Evolutionary conservation across 2,113 vertebrate genomes (phyloP), one percentile per base, ranked within the genome.

Genomic region (Cyprinodon brontotheroides): DNA sequence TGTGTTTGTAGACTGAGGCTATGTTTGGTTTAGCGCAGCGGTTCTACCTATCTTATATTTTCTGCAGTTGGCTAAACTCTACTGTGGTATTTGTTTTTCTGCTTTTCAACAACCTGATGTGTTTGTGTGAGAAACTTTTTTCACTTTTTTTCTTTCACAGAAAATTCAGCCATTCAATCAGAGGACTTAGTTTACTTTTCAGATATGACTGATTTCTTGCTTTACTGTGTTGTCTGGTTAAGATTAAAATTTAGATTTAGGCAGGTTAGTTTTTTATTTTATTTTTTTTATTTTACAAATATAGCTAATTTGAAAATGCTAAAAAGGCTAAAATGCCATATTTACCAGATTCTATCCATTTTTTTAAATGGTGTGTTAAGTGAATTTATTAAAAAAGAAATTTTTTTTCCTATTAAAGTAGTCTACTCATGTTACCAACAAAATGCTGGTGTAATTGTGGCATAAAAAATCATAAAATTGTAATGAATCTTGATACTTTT

Each of bases 81-180:
- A 3, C 17, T 0, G 9, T 29, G 11, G 17, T n/a, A n/a, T 78
- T 75, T 75, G 37, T 72, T 75, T 74, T 70, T 45, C 17, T 14
- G 69, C 70, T 38, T 40, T 37, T 72, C 75, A 45, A 70, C 77
- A 74, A 72, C 69, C 61, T 75, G 67, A 69, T 11, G 43, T 69
- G 36, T 79, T 81, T 74, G 72, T 68, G 70, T 83, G 65, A 60
- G 72, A 80, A 89, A 79, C 68, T 53, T 48, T 53, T 59, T 74
- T 2, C 2, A 61, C 36, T 47, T 22, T 2, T 2, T 78, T 85
- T 78, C 72, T 62, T 70, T 68, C 48, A 12, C 36, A 8, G 15
- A 74, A 50, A 63, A 53, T 43, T 43, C 1, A 0, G 8, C 41
- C 41, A 75, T 57, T 48, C 47, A 67, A 69, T 74, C n/a, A 9